Percentiles rank a stretch among this genome's conserved stretches.
Conservation (phyloP, 2,113 vertebrate species). For the Spea multiplicata region DNA sequence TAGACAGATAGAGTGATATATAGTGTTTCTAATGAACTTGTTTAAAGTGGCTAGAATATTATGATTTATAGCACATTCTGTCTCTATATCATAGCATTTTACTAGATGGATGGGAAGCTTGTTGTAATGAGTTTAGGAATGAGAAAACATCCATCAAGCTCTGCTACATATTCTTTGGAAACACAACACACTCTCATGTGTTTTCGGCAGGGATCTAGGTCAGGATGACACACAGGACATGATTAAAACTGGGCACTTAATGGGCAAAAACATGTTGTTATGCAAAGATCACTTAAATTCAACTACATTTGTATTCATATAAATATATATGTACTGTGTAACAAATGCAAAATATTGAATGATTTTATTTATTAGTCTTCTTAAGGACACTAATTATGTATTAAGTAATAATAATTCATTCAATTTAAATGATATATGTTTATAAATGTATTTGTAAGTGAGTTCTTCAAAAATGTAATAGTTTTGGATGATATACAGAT, state of each 20-base stretch:
- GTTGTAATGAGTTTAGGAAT: slow-evolving; percentile 85
- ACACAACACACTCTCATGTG: slow-evolving; percentile 74
- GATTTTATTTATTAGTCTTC: too few species aligned
- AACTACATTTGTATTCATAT: too few species aligned
- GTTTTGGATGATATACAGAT: too few species aligned
- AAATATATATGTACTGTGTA: too few species aligned
- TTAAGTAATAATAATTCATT: too few species aligned
- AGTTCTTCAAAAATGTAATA: too few species aligned
- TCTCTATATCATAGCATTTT: slow-evolving; percentile 81
- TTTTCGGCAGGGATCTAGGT: slow-evolving; percentile 77
- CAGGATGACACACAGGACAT: slow-evolving; percentile 73
- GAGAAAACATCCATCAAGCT: slow-evolving; percentile 82
- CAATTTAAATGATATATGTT: too few species aligned
- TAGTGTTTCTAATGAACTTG: slow-evolving; percentile 79
- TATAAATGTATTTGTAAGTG: too few species aligned
- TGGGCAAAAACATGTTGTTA: slow-evolving; percentile 57
- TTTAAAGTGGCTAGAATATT: slow-evolving; percentile 72
- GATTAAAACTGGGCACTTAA: slow-evolving; percentile 78
- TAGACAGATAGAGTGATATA: slow-evolving; percentile 45
- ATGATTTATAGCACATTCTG: slow-evolving; percentile 78
- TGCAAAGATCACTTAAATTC: slow-evolving; percentile 69
- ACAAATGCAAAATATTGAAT: too few species aligned
- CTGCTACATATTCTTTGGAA: slow-evolving; percentile 72
- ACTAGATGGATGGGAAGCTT: slow-evolving; percentile 84
- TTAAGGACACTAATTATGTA: too few species aligned